Percentiles rank a stretch among this genome's conserved stretches.
These are phyloP conservation scores for Pitangus sulphuratus DNA, from an alignment of 2,797 vertebrate species.

Conservation along the genomic window DNA sequence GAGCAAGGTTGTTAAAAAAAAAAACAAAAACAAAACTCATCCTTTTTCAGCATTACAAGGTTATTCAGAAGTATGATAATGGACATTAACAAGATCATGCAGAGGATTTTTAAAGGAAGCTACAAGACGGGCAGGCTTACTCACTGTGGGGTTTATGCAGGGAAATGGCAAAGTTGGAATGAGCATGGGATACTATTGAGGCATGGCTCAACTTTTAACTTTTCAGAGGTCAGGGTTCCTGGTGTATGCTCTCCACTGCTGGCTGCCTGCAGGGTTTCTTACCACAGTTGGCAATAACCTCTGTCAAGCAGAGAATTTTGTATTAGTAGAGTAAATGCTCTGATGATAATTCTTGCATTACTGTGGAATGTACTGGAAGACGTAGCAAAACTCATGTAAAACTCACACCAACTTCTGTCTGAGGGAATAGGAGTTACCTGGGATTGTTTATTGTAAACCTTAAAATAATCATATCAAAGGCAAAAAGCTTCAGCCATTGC, in stretches of 20 bases:
- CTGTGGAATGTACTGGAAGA: background rate
- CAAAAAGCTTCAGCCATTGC: background rate
- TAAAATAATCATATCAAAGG: background rate
- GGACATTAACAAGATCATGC: background rate
- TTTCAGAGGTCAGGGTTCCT: background rate
- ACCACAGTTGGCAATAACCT: background rate
- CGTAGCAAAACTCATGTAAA: background rate
- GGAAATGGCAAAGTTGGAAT: background rate
- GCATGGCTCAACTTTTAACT: fast-evolving
- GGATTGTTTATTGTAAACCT: background rate
- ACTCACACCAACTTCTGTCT: background rate
- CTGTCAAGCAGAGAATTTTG: background rate
- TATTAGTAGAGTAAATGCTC: background rate
- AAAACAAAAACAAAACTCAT: background rate
- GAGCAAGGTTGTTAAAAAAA: background rate
- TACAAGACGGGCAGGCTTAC: background rate
- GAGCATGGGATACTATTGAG: background rate
- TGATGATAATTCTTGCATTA: background rate
- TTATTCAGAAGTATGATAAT: background rate
- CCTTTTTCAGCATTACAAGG: background rate
- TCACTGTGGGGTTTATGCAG: fast-evolving
- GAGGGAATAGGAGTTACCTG: background rate
- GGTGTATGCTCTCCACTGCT: background rate
- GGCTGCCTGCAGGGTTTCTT: background rate
- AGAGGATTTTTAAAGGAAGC: background rate